Evolutionary conservation across 2,113 vertebrate genomes (phyloP), one percentile per base, ranked within the genome.

Genomic region (Sinocyclocheilus anophthalmus): DNA sequence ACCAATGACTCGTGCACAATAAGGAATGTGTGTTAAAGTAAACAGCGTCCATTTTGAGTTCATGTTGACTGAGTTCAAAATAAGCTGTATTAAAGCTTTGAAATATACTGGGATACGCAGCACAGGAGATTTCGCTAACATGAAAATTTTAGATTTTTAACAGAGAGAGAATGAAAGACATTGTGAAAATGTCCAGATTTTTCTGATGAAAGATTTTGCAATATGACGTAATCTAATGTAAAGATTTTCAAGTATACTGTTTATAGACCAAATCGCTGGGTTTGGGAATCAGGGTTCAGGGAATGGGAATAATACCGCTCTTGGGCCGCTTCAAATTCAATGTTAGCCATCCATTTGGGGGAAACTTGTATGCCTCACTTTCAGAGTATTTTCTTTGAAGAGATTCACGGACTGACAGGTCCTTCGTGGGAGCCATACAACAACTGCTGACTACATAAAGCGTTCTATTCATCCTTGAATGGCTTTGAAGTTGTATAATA

Each of bases 221-320:
- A 83, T 83, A 83, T 83, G 65, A 70, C 65, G 30, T 72, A 72
- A 83, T 83, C 65, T 83, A 72, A 73, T 83, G 81, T 73, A 83
- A 83, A 83, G 81, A 83, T 83, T 83, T 83, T 83, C 67, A 53
- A 83, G 48, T 72, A 83, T 83, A 83, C 65, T 37, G 81, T 83
- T 83, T 83, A 55, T 83, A 83, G 67, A 83, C 45, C 48, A 50
- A 57, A 83, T 83, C 81, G 11, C 42, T 16, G 63, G 81, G 65
- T 82, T n/a, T 67, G 65, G 24, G 81, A 67, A 82, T 67, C 42
- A 67, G 61, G 80, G 80, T 76, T 76, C 75, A 76, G 77, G 55
- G 30, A 57, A 8, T 12, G 77, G 48, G 50, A 22, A 57, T 30
- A 22, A 57, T 18, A 57, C 16, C 24, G 48, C 24, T 77, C 76